Conservation (phyloP, 2,797 vertebrate species). For the Ispidina picta region DNA sequence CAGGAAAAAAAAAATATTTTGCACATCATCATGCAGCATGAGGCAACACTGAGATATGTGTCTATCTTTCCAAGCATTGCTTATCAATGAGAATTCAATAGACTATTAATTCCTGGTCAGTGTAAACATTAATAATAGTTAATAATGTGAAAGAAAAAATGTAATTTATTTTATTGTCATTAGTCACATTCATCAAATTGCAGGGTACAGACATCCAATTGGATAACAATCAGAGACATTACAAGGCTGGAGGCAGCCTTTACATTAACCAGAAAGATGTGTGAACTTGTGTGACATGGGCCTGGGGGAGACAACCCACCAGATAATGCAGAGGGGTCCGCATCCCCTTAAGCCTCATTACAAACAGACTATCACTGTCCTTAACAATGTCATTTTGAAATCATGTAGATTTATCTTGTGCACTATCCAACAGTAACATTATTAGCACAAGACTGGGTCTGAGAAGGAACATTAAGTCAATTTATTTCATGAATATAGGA, state of each 20-base stretch:
- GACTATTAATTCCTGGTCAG: background rate
- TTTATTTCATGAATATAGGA: background rate
- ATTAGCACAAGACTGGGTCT: background rate
- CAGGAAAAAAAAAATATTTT: background rate
- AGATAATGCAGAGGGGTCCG: background rate
- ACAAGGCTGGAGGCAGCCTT: background rate
- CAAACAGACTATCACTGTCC: background rate
- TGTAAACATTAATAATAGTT: background rate
- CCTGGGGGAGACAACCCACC: background rate
- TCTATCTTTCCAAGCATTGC: background rate
- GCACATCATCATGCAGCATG: background rate
- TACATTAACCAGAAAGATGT: background rate
- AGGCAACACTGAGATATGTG: background rate
- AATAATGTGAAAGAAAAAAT: background rate
- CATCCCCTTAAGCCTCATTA: background rate
- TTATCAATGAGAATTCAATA: background rate
- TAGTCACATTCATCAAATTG: background rate
- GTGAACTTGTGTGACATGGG: background rate
- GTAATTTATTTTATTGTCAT: background rate
- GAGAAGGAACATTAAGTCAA: background rate
- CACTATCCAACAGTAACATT: background rate
- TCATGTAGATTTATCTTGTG: background rate
- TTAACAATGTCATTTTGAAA: background rate
- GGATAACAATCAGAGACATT: background rate
- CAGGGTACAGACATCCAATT: background rate